These are phyloP conservation scores for Phortica okadai DNA, from an alignment of 2,888 invertebrate species.

Conservation along the genomic window DNA sequence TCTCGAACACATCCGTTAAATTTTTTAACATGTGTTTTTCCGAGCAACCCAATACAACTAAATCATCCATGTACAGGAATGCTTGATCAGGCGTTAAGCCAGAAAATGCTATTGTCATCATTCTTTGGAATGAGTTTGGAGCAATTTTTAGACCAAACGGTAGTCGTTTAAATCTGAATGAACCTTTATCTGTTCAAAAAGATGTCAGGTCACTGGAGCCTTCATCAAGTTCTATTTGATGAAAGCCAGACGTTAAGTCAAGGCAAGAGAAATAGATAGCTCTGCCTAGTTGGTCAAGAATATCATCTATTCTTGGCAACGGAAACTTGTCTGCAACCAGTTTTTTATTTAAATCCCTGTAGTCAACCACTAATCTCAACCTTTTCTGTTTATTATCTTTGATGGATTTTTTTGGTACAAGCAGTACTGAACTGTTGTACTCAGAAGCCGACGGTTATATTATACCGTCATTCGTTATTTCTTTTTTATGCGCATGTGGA, in stretches of 20 bases:
- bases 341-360: neutral
- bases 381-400: too few relatives aligned
- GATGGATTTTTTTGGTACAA: neutral
- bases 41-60: too few relatives aligned
- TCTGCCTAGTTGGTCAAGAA: constrained; percentile 2
- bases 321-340: neutral
- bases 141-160: neutral
- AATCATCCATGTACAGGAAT: too few relatives aligned
- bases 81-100: too few relatives aligned
- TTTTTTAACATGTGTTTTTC: too few relatives aligned
- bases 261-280: neutral
- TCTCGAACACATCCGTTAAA: too few relatives aligned
- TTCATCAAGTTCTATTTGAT: neutral
- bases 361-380: neutral
- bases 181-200: too few relatives aligned
- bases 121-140: neutral
- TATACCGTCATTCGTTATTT: neutral
- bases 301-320: neutral
- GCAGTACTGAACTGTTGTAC: neutral
- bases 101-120: constrained; percentile 10
- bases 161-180: neutral
- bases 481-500: neutral
- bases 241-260: neutral
- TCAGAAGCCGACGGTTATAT: neutral
- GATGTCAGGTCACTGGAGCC: too few relatives aligned